phyloP scores from a whole-genome alignment of 2,797 vertebrate genomes.

The Huso huso region DNA sequence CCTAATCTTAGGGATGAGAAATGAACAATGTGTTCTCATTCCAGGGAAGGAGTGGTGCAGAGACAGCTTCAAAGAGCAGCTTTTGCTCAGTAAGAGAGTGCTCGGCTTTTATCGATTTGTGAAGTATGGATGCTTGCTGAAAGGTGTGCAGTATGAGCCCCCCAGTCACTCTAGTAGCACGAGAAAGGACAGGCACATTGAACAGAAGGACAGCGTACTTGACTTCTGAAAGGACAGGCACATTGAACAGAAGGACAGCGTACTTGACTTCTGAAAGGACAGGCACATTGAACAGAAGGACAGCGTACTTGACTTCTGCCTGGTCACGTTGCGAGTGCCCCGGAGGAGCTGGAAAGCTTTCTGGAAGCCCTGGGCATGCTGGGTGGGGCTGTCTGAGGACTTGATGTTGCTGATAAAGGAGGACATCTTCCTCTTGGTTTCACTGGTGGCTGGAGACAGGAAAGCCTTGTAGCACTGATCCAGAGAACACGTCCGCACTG shows the following conservation, averaged over 20 bases:
- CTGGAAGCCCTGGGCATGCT: constrained; percentile 85
- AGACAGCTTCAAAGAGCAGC: too few relatives aligned
- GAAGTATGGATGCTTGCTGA: too few relatives aligned
- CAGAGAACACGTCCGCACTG: constrained; percentile 80
- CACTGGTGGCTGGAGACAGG: constrained; percentile 92
- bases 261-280: constrained; percentile 63
- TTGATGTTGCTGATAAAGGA: constrained; percentile 84
- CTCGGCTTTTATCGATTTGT: too few relatives aligned
- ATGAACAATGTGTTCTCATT: too few relatives aligned
- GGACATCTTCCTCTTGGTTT: constrained; percentile 96
- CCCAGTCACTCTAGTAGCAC: too few relatives aligned
- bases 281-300: not conserved
- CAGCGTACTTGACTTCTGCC: constrained; percentile 73
- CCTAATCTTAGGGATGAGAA: too few relatives aligned
- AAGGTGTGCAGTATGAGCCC: too few relatives aligned
- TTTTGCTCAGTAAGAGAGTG: too few relatives aligned
- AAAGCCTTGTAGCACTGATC: constrained; percentile 95
- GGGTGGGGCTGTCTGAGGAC: constrained; percentile 78
- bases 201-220: too few relatives aligned
- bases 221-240: too few relatives aligned
- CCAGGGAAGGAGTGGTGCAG: too few relatives aligned
- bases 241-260: constrained; percentile 32
- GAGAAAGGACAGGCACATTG: too few relatives aligned
- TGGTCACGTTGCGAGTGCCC: constrained; percentile 79
- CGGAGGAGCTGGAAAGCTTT: constrained; percentile 92